A percentile compares a stretch with the other conserved stretches of the same genome.
Conservation (phyloP, 2,113 vertebrate genomes). For the Ptyas mucosa region DNA sequence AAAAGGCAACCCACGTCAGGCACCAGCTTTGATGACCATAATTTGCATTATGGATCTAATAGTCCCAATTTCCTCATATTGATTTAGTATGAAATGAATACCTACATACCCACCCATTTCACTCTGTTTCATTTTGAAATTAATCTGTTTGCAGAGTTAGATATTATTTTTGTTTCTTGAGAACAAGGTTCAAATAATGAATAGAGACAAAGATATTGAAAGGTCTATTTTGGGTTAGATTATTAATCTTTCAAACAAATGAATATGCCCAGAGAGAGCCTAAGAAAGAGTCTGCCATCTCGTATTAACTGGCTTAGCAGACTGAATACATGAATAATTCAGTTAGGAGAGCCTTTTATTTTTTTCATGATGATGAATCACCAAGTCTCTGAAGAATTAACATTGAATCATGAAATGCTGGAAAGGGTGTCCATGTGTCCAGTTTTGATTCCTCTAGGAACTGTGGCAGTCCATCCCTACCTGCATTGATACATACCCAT, state of each 20-base stretch:
- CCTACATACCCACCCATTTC: accelerated
- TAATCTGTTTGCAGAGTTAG: not conserved
- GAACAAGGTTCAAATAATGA: slow-evolving; percentile 27
- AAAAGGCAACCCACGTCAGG: not conserved
- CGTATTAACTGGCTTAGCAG: slow-evolving; percentile 61
- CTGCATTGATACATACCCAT: not conserved
- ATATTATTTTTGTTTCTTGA: not conserved
- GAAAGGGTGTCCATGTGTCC: slow-evolving; percentile 32
- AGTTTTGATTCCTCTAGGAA: slow-evolving; percentile 46
- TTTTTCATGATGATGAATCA: slow-evolving; percentile 43
- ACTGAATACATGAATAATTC: slow-evolving; percentile 63
- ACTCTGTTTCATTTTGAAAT: not conserved
- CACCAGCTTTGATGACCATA: not conserved
- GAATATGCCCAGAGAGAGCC: slow-evolving; percentile 55
- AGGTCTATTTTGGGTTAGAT: slow-evolving; percentile 54
- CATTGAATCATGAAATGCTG: slow-evolving; percentile 44
- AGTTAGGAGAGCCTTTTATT: slow-evolving; percentile 53
- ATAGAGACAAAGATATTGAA: slow-evolving; percentile 33
- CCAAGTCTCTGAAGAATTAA: slow-evolving; percentile 47
- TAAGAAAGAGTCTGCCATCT: slow-evolving; percentile 53
- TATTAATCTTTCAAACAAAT: slow-evolving; percentile 61
- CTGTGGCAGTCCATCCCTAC: slow-evolving; percentile 26
- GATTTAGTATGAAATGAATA: not conserved
- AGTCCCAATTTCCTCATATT: not conserved
- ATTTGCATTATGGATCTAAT: not conserved